Base-by-base conservation (phyloP, 2,888 invertebrate genomes). In the Drosophila leonis region DNA sequence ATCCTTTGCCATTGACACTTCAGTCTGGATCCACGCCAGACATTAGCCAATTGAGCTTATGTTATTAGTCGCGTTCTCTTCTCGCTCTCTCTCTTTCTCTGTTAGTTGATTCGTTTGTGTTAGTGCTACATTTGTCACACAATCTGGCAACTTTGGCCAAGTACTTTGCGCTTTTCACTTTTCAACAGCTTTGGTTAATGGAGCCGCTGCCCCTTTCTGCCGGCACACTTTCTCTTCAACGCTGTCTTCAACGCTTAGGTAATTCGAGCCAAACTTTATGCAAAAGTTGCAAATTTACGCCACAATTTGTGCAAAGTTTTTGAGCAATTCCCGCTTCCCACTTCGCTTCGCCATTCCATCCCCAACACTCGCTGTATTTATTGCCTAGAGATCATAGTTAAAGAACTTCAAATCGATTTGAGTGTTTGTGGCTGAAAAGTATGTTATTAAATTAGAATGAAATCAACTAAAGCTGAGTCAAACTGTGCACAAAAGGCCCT, bases 301-400 rank as follows among this genome's bases (percentile, higher is more conserved):
- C 87, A 82, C 87, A 86, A 87, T 84, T 84, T 84, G 86, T 70
- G 86, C 80, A 84, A 83, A 82, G 70, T 84, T 83, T 84, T 84
- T 79, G 42, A 65, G 72, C 72, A 51, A 55, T 72, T 57, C 67
- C 65, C 65, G 42, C 27, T 33, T 1, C n/a, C 48, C 33, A 9
- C 12, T n/a, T 6, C 56, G 4, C 31, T 13, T 15, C 44, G 44
- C 24, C 24, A 12, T 13, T 18, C 46, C n/a, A 18, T 9, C 15
- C 24, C 1, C 35, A 10, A 2, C 37, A 15, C 18, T 54, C 31
- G 48, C 31, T 42, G 51, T 65, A 46, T 63, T 76, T 69, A 69
- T 73, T 65, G 51, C 76, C 69, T 13, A 46, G 55, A 65, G 41
- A 33, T 64, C 54, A 54, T 27, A 41, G 46, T 24, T 18, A 68